Percentiles rank a stretch among this genome's conserved stretches.
These are phyloP conservation scores for Ovis aries DNA, from an alignment of 2,113 vertebrate species.

Conservation along the genomic window ARS-UI_Ramb_v3.0 NC_056080.1:86895001-86895500, in stretches of 20 bases:
- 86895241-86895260: too few species aligned
- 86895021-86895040: neutral
- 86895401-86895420: neutral
- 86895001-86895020: neutral
- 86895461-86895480: neutral
- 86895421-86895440: neutral
- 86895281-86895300: neutral
- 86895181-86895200: neutral
- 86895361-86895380: neutral
- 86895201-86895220: neutral
- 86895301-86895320: constrained; percentile 3
- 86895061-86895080: neutral
- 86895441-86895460: neutral
- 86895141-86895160: neutral
- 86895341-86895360: neutral
- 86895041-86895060: neutral
- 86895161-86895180: neutral
- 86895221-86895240: neutral
- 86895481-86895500: neutral
- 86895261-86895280: neutral
- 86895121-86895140: neutral
- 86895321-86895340: neutral
- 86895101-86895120: neutral
- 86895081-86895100: neutral
- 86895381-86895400: neutral